Percentiles rank a stretch among this genome's conserved stretches.
Evolutionary conservation across 2,113 vertebrate genomes (phyloP).

Genomic region (Python bivittatus): DNA sequence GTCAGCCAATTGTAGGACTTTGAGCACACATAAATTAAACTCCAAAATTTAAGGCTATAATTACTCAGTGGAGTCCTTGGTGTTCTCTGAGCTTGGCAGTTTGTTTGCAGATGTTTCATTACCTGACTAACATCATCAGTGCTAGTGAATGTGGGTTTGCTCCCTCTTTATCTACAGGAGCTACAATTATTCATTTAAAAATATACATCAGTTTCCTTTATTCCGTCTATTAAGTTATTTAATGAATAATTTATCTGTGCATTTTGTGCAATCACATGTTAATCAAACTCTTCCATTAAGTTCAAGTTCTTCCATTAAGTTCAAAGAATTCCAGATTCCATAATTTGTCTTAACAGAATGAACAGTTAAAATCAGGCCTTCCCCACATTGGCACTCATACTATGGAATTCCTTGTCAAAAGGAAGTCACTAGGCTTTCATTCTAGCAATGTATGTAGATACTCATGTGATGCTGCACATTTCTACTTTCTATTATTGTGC

Average conservation of each 20-base stretch:
- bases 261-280: background rate
- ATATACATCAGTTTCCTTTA: background rate
- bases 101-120: too few species aligned
- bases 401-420: background rate
- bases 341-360: background rate
- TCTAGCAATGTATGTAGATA: background rate
- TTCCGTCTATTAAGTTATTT: background rate
- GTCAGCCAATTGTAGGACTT: conserved; percentile 3
- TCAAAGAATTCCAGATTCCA: background rate
- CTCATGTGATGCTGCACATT: background rate
- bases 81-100: too few species aligned
- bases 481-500: background rate
- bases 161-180: too few species aligned
- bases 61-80: too few species aligned
- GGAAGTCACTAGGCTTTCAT: background rate
- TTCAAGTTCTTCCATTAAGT: background rate
- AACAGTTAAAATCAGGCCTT: background rate
- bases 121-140: too few species aligned
- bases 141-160: too few species aligned
- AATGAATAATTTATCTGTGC: background rate
- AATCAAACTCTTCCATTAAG: background rate
- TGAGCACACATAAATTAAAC: background rate
- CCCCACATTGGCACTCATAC: background rate
- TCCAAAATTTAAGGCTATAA: background rate
- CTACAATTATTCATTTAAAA: background rate